phyloP scores from a whole-genome alignment of 2,888 invertebrate species.

The Meandrusa payeni region DNA sequence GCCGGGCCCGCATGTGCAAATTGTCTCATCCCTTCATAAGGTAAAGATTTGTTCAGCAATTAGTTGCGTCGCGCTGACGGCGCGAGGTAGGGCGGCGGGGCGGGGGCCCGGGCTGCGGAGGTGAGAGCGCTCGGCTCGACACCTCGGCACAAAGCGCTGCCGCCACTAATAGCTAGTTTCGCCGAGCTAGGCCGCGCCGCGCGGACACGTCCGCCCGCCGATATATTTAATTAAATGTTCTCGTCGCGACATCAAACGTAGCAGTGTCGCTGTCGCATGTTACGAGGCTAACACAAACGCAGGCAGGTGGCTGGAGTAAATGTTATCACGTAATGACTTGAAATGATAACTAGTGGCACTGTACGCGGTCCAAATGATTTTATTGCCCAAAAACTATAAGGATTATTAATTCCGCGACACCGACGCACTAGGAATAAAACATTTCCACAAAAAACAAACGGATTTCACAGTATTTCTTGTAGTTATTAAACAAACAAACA shows the following conservation, averaged over 20 bases:
- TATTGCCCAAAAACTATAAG: too few species aligned
- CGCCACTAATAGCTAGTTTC: constrained; percentile 64
- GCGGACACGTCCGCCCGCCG: constrained; percentile 33
- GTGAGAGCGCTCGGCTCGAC: constrained; percentile 59
- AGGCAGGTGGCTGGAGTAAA: too few species aligned
- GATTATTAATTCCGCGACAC: too few species aligned
- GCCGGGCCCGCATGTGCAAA: constrained; percentile 11
- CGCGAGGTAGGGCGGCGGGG: constrained; percentile 34
- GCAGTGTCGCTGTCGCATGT: too few species aligned
- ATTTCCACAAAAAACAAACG: constrained; percentile 28
- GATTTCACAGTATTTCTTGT: constrained; percentile 31
- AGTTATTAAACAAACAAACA: constrained; percentile 32
- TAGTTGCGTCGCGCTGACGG: constrained; percentile 25
- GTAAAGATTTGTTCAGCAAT: constrained; percentile 27
- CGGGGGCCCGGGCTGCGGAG: constrained; percentile 30
- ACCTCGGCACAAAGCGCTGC: constrained; percentile 69
- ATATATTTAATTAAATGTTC: constrained; percentile 15
- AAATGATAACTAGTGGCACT: too few species aligned
- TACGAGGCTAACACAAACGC: too few species aligned
- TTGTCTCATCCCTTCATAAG: constrained; percentile 16
- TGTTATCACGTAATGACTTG: too few species aligned
- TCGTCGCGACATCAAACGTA: too few species aligned
- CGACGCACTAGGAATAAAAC: constrained; percentile 18
- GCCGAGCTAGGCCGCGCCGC: constrained; percentile 40
- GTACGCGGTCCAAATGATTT: too few species aligned